Conservation (phyloP, 2,113 vertebrate species). For the Burhinus bistriatus region DNA sequence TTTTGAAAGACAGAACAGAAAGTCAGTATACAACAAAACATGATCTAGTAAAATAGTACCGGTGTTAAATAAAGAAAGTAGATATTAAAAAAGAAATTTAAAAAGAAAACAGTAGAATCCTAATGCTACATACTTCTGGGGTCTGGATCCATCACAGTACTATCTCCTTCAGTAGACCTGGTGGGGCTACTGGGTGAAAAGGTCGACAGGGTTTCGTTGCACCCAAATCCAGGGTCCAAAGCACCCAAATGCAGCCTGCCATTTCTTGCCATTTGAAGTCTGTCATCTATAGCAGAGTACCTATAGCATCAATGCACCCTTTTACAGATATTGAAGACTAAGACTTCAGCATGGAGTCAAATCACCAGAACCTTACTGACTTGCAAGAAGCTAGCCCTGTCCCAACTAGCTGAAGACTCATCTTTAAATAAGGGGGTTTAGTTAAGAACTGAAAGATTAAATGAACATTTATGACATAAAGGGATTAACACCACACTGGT, state of each 20-base stretch:
- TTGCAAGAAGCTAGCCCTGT: rapidly evolving
- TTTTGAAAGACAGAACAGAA: constrained; percentile 7
- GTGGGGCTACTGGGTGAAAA: neutral
- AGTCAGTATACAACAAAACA: neutral
- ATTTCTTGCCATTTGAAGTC: neutral
- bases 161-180: neutral
- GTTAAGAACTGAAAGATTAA: neutral
- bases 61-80: neutral
- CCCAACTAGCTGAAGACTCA: neutral
- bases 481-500: neutral
- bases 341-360: neutral
- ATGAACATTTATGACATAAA: neutral
- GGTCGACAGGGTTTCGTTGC: neutral
- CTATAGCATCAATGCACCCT: neutral
- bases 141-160: neutral
- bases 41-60: neutral
- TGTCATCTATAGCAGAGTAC: neutral
- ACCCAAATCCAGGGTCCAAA: neutral
- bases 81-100: neutral
- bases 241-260: neutral
- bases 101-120: neutral
- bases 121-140: neutral
- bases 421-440: neutral
- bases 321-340: neutral
- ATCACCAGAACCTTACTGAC: neutral